Conservation (phyloP, 2,888 invertebrate species). For the Lymantria monacha region DNA sequence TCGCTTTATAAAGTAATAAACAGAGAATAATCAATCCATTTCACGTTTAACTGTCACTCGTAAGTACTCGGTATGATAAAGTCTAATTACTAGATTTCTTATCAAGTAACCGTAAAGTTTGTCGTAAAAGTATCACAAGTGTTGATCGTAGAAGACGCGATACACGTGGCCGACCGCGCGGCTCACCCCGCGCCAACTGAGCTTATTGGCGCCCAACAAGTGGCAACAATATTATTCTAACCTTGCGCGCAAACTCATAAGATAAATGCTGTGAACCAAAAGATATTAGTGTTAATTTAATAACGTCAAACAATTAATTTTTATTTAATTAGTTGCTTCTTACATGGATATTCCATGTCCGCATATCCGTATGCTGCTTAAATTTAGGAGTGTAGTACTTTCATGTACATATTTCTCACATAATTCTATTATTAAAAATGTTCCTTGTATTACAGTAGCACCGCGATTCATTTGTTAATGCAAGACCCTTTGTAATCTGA, state of each 20-base stretch:
- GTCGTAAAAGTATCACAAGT: conserved; percentile 45
- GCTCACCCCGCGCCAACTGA: conserved; percentile 72
- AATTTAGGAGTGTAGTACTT: too few relatives aligned
- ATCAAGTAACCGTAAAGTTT: conserved; percentile 50
- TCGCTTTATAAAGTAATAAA: conserved; percentile 20
- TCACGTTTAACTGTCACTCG: conserved; percentile 21
- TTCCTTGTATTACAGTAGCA: too few relatives aligned
- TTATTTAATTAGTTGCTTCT: too few relatives aligned
- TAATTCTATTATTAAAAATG: too few relatives aligned
- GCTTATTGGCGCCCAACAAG: conserved; percentile 79
- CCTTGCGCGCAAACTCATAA: conserved; percentile 76
- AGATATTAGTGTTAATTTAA: too few relatives aligned
- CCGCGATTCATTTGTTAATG: too few relatives aligned
- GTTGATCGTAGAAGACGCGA: conserved; percentile 24
- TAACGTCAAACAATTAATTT: too few relatives aligned
- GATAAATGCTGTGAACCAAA: conserved; percentile 20
- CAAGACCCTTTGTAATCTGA: too few relatives aligned
- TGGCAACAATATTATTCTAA: conserved; percentile 72
- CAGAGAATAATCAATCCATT: conserved; percentile 18
- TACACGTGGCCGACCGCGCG: conserved; percentile 59
- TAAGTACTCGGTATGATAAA: conserved; percentile 13
- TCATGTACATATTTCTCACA: too few relatives aligned
- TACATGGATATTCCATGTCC: too few relatives aligned
- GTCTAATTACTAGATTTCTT: conserved; percentile 7
- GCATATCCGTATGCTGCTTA: too few relatives aligned